phyloP scores from a whole-genome alignment of 2,113 vertebrate species.

The Bothrops jararaca region DNA sequence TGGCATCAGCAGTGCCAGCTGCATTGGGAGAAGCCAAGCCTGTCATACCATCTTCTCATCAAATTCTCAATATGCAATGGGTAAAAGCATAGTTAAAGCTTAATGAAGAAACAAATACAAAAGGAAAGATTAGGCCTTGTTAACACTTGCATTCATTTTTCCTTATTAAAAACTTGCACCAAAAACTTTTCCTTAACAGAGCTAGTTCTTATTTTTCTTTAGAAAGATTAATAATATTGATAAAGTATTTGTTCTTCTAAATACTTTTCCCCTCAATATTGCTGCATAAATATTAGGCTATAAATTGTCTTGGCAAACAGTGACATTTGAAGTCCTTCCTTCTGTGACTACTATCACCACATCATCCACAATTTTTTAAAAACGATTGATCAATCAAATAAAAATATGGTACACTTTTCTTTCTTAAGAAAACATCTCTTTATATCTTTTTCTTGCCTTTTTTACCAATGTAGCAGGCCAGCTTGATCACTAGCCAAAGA shows the following conservation, averaged over 20 bases:
- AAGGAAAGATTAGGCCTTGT: conserved; percentile 79
- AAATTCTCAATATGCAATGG: conserved; percentile 69
- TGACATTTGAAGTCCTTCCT: conserved; percentile 57
- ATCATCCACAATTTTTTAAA: conserved; percentile 57
- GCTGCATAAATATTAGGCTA: conserved; percentile 51
- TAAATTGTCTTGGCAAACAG: conserved; percentile 65
- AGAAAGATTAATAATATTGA: conserved; percentile 38
- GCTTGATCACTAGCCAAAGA: neutral
- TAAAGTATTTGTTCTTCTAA: conserved; percentile 51
- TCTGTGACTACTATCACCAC: conserved; percentile 60
- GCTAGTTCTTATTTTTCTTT: neutral
- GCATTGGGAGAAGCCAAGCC: conserved; percentile 79
- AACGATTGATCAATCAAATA: conserved; percentile 1
- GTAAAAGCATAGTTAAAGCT: conserved; percentile 56
- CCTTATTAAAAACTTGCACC: conserved; percentile 10
- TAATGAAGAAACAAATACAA: conserved; percentile 87
- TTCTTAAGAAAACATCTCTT: neutral
- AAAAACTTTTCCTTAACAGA: conserved; percentile 27
- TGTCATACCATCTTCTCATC: conserved; percentile 87
- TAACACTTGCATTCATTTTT: conserved; percentile 75
- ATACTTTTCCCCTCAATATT: conserved; percentile 34
- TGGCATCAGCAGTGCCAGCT: conserved; percentile 73
- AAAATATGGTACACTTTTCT: neutral
- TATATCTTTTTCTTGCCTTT: neutral
- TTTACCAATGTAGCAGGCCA: conserved; percentile 1